These are phyloP conservation scores for Coleophora flavipennella DNA, from an alignment of 2,888 invertebrate species.

Conservation along the genomic window DNA sequence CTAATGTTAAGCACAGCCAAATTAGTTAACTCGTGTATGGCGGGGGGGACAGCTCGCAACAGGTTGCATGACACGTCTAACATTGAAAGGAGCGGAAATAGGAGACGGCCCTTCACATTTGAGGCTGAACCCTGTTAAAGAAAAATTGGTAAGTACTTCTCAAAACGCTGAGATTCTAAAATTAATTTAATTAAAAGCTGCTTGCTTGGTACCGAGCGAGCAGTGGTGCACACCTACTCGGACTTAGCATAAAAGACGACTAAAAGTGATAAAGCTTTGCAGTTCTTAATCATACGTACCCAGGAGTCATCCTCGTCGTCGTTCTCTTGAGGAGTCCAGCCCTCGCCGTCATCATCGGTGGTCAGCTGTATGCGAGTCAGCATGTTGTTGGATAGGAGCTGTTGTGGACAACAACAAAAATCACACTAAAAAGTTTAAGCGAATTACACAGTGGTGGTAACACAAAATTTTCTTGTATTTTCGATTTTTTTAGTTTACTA, in stretches of 20 bases:
- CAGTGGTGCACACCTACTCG: no score
- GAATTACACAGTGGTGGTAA: no score
- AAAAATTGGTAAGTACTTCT: background rate
- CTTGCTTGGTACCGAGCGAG: no score
- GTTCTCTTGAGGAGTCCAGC: constrained; percentile 31
- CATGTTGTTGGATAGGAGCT: constrained; percentile 88
- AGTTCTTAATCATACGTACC: constrained; percentile 52
- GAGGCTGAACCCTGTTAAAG: constrained; percentile 31
- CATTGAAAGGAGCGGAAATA: constrained; percentile 96
- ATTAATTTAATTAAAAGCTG: no score
- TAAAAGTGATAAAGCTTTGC: no score
- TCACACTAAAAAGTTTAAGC: no score
- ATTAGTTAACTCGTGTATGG: constrained; percentile 87
- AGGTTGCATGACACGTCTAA: constrained; percentile 93
- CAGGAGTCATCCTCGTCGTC: constrained; percentile 75
- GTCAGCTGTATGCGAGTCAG: constrained; percentile 85
- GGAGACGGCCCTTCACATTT: constrained; percentile 76
- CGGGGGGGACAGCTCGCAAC: constrained; percentile 79
- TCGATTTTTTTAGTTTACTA: no score
- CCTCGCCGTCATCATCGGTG: constrained; percentile 82
- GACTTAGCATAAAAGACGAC: no score
- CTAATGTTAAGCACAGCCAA: constrained; percentile 96
- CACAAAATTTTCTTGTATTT: no score
- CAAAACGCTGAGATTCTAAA: no score
- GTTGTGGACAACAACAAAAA: no score